Evolutionary conservation across 2,113 vertebrate species (phyloP), one percentile per base, ranked within the genome.

Genomic region (Phycodurus eques): DNA sequence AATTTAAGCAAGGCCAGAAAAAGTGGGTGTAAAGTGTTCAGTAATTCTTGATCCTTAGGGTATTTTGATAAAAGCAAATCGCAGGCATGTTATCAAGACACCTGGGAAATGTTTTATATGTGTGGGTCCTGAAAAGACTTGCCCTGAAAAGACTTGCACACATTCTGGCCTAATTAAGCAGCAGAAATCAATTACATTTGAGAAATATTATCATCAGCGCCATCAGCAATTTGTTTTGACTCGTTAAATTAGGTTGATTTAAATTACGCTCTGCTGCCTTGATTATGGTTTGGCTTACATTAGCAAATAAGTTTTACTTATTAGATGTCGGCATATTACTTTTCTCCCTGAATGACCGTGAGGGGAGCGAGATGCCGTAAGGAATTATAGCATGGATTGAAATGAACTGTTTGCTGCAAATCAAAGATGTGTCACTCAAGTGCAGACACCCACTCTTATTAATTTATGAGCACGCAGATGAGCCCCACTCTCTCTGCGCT

Each of bases 381-480:
- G 76, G 87, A 90, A 86, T 83, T 79, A 84, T 80, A 79, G 77
- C 86, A 70, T 62, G 82, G 85, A 91, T 81, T 85, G 84, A 90
- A 92, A 91, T 90, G 82, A 93, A 91, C 87, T 85, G 80, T 87
- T 76, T 59, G 76, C 89, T 83, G 82, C 91, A 91, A 92, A 92
- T 92, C 90, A 91, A 88, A 92, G 88, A 88, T 68, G 73, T 90
- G 89, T 90, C 89, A 91, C 79, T 93, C 89, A 92, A 85, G n/a
- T 63, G 51, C 53, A n/a, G 85, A 82, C 85, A 84, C 73, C 75
- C 68, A 71, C 70, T 19, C 68, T 19, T 70, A 83, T 88, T 92
- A 90, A 92, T 92, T 92, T 89, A 91, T 75, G 83, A 87, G 85
- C 73, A 5, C 53, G 8, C 75, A 85, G 86, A 88, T 83, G 83